A percentile compares a stretch with the other conserved stretches of the same genome.
Conservation (phyloP, 1,140 invertebrate species). For the Ips nitidus region DNA sequence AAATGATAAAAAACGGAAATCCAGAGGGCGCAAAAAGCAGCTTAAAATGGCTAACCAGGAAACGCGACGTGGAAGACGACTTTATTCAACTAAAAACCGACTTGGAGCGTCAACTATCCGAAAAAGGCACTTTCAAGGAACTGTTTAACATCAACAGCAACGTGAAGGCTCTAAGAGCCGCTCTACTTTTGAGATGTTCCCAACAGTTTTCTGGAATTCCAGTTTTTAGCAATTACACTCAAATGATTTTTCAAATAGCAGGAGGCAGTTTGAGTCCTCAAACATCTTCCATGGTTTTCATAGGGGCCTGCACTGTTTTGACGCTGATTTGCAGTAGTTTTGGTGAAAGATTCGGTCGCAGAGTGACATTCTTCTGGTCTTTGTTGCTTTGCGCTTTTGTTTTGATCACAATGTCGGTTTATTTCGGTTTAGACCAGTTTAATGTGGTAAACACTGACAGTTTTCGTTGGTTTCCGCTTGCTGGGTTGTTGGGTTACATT, state of each 20-base stretch:
- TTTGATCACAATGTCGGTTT: constrained; percentile 55
- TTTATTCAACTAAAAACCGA: constrained; percentile 40
- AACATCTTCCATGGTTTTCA: constrained; percentile 56
- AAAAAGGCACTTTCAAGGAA: constrained; percentile 37
- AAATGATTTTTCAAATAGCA: constrained; percentile 42
- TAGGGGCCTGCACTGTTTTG: constrained; percentile 67
- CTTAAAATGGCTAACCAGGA: constrained; percentile 54
- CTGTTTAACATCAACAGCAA: constrained; percentile 44
- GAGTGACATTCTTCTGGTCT: constrained; percentile 33
- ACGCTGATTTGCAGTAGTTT: constrained; percentile 54
- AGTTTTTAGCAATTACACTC: constrained; percentile 38
- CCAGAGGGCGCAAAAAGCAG: constrained; percentile 40
- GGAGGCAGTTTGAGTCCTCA: constrained; percentile 46
- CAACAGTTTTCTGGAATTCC: constrained; percentile 44
- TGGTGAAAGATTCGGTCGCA: constrained; percentile 51
- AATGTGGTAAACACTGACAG: constrained; percentile 40
- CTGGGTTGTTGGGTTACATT: constrained; percentile 40
- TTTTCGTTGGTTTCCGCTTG: constrained; percentile 45
- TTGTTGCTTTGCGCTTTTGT: constrained; percentile 30
- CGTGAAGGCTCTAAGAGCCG: constrained; percentile 40
- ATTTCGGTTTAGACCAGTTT: constrained; percentile 40
- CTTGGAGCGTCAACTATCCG: constrained; percentile 41
- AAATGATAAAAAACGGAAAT: constrained; percentile 40
- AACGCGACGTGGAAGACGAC: constrained; percentile 40
- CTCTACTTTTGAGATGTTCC: constrained; percentile 37